These are phyloP conservation scores for Remorina albescens DNA, from an alignment of 2,797 vertebrate species.

Conservation along the genomic window DNA sequence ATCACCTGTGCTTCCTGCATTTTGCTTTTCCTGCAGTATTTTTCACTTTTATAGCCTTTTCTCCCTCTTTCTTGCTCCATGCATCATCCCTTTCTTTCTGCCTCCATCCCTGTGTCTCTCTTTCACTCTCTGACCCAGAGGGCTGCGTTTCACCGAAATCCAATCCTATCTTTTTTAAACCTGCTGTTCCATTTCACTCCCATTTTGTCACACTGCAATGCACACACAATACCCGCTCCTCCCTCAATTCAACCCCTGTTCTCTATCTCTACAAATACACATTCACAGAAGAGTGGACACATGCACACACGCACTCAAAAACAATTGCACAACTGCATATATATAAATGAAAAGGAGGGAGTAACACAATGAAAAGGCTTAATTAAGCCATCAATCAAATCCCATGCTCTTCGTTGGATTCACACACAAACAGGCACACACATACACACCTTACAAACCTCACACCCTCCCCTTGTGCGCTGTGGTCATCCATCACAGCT, in stretches of 20 bases:
- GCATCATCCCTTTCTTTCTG: slow-evolving; percentile 33
- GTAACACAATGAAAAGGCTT: slow-evolving; percentile 16
- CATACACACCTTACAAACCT: slow-evolving; percentile 37
- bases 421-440: slow-evolving; percentile 34
- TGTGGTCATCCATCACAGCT: slow-evolving; percentile 71
- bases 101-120: slow-evolving; percentile 37
- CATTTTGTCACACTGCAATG: slow-evolving; percentile 81
- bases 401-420: slow-evolving; percentile 48
- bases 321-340: slow-evolving; percentile 37
- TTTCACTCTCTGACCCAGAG: slow-evolving; percentile 70
- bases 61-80: slow-evolving; percentile 20
- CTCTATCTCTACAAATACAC: slow-evolving; percentile 38
- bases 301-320: not conserved
- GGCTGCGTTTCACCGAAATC: slow-evolving; percentile 75
- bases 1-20: slow-evolving; percentile 37
- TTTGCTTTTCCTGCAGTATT: slow-evolving; percentile 46
- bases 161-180: slow-evolving; percentile 80
- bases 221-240: slow-evolving; percentile 72
- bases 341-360: slow-evolving; percentile 14
- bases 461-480: slow-evolving; percentile 27
- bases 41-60: slow-evolving; percentile 45
- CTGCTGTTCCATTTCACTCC: slow-evolving; percentile 81
- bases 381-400: slow-evolving; percentile 74
- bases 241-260: slow-evolving; percentile 60
- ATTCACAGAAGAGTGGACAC: not conserved